phyloP scores from a whole-genome alignment of 2,113 vertebrate genomes.

The Sceloporus tristichus region DNA sequence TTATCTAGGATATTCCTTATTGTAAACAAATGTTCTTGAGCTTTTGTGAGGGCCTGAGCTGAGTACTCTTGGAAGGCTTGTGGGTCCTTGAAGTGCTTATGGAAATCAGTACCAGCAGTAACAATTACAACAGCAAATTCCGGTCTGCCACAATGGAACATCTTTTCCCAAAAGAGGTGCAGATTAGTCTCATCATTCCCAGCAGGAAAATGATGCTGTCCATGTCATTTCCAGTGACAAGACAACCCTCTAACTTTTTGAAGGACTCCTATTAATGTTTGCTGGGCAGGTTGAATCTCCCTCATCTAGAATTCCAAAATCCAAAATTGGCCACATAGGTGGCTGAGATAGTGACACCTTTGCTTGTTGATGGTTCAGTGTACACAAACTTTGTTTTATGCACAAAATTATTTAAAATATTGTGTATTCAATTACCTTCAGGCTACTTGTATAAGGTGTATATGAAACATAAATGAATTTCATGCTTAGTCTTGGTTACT shows the following conservation, averaged over 20 bases:
- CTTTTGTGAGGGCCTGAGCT: neutral
- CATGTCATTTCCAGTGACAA: neutral
- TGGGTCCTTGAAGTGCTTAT: neutral
- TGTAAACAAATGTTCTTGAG: neutral
- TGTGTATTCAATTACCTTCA: too few species aligned
- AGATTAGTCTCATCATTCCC: neutral
- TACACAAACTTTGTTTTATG: too few species aligned
- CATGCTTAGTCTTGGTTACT: too few species aligned
- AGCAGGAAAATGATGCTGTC: neutral
- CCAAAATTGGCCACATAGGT: too few species aligned
- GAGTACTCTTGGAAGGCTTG: neutral
- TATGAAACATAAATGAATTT: too few species aligned
- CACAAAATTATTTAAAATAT: too few species aligned
- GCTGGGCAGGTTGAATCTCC: too few species aligned
- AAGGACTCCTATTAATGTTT: neutral
- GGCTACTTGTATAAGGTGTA: too few species aligned
- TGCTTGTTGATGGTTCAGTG: too few species aligned
- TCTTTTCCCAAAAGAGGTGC: neutral
- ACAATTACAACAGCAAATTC: neutral
- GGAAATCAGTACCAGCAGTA: neutral
- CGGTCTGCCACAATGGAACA: neutral
- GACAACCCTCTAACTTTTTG: neutral
- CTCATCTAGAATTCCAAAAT: too few species aligned
- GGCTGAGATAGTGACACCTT: too few species aligned
- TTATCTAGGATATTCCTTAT: neutral